Percentiles rank a stretch among this genome's conserved stretches.
phyloP scores from a whole-genome alignment of 2,888 invertebrate species.

The Cataglyphis cursor region DNA sequence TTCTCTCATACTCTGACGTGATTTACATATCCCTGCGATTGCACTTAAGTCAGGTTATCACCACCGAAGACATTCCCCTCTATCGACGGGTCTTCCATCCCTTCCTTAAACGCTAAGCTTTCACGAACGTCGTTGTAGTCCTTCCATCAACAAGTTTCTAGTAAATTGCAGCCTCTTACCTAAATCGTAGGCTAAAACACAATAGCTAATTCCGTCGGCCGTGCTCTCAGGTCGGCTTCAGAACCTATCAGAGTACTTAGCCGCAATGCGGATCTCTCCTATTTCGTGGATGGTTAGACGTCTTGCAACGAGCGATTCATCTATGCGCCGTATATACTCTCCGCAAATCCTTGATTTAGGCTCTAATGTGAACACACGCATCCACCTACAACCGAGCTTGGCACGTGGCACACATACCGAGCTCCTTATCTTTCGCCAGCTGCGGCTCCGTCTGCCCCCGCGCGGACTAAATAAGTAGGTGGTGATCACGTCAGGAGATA shows the following conservation, averaged over 20 bases:
- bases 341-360: conserved; percentile 80
- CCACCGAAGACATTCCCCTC: conserved; percentile 26
- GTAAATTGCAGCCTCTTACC: conserved; percentile 81
- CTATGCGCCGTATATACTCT: conserved; percentile 50
- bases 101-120: conserved; percentile 7
- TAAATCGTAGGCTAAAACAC: conserved; percentile 78
- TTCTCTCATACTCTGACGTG: conserved; percentile 54
- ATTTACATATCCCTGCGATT: conserved; percentile 76
- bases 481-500: conserved; percentile 39
- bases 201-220: conserved; percentile 69
- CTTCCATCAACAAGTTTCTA: conserved; percentile 62
- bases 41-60: conserved; percentile 68
- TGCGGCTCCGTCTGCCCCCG: conserved; percentile 40
- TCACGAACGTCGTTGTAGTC: conserved; percentile 30
- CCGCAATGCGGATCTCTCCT: conserved; percentile 82
- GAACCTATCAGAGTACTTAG: conserved; percentile 82
- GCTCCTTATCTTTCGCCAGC: conserved; percentile 67
- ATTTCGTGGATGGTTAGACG: conserved; percentile 65
- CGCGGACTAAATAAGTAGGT: conserved; percentile 43
- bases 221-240: conserved; percentile 76
- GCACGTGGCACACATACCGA: conserved; percentile 29
- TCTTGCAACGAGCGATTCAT: conserved; percentile 51
- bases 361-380: conserved; percentile 52
- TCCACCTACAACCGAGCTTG: conserved; percentile 36
- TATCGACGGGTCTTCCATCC: background rate